Base-by-base conservation (phyloP, 2,797 vertebrate species). In the Rousettus madagascariensis region DNA sequence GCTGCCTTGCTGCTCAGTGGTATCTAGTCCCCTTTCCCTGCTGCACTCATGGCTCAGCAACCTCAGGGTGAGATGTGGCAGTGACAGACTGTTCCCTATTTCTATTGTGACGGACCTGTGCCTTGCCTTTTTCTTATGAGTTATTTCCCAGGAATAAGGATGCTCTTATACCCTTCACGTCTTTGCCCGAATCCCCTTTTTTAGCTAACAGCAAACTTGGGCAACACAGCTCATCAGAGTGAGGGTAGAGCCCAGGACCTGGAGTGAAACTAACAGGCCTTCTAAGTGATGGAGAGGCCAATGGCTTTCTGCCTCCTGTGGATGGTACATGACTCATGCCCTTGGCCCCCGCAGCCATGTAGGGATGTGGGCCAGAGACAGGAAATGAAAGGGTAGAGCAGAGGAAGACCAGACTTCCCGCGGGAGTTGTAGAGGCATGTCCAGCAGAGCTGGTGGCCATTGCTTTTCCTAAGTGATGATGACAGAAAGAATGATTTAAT, bases 101-200 rank as follows among this genome's bases (percentile, higher is more conserved):
- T 55, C 4, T 33, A 10, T 53, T 19, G 9, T 33, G 68, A 38
- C 26, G 90, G 53, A 61, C 69, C 63, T 53, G 9, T 36, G n/a
- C 55, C 49, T 95, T 46, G 11, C 49, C 77, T 85, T 90, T 92
- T 55, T 93, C 38, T 89, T 75, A 33, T 22, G 88, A 88, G 66
- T 85, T 82, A 22, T 59, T 94, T 90, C 68, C 55, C n/a, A 85
- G 72, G 49, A 84, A 16, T 75, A 38, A 88, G 41, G 71, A 72
- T 74, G 43, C 59, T 53, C 20, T 5, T 30, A 43, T 51, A 13
- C 19, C 3, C 41, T 90, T 33, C 69, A 38, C 7, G 1, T 69
- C 51, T 65, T 86, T 89, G 36, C 74, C 55, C 5, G 19, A 86
- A 89, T 84, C 30, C 33, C 49, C 3, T 24, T 59, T 68, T 86